Conservation (phyloP, 2,888 invertebrate species). For the Auanema sp. region DNA sequence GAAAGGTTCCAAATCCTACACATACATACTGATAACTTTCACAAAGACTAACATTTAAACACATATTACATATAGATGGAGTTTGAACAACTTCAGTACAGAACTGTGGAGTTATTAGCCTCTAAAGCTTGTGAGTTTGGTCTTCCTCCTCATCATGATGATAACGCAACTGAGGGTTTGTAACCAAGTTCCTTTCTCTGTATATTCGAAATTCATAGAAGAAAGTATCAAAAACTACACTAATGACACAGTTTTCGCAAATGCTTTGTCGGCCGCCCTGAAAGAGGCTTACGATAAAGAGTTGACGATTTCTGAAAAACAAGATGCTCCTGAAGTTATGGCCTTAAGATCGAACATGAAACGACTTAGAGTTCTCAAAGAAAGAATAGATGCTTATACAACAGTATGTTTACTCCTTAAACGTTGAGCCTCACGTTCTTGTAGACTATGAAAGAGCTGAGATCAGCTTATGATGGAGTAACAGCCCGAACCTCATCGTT, state of each 20-base stretch:
- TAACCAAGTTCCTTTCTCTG: neutral
- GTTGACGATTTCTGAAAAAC: slow-evolving; percentile 18
- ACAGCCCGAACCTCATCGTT: slow-evolving; percentile 58
- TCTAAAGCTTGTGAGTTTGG: slow-evolving; percentile 32
- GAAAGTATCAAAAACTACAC: neutral
- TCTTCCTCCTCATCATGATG: slow-evolving; percentile 23
- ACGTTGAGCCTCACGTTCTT: slow-evolving; percentile 6
- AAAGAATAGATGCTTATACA: slow-evolving; percentile 34
- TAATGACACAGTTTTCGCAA: slow-evolving; percentile 14
- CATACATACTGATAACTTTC: no score
- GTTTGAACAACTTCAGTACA: slow-evolving; percentile 36
- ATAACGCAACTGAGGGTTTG: slow-evolving; percentile 13
- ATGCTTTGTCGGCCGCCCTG: slow-evolving; percentile 14
- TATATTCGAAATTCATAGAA: neutral
- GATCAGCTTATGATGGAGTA: slow-evolving; percentile 51
- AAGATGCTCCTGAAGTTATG: slow-evolving; percentile 25
- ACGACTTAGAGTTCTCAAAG: slow-evolving; percentile 27
- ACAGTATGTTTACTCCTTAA: slow-evolving; percentile 17
- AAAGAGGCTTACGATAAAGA: slow-evolving; percentile 15
- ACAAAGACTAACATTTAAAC: no score
- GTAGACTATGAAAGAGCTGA: slow-evolving; percentile 54
- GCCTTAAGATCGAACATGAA: slow-evolving; percentile 41
- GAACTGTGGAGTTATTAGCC: slow-evolving; percentile 40
- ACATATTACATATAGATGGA: slow-evolving; percentile 28
- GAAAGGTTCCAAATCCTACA: no score